A percentile compares a stretch with the other conserved stretches of the same genome.
These are phyloP conservation scores for Eulemur rufifrons DNA, from an alignment of 2,113 vertebrate species.

Conservation along the genomic window DNA sequence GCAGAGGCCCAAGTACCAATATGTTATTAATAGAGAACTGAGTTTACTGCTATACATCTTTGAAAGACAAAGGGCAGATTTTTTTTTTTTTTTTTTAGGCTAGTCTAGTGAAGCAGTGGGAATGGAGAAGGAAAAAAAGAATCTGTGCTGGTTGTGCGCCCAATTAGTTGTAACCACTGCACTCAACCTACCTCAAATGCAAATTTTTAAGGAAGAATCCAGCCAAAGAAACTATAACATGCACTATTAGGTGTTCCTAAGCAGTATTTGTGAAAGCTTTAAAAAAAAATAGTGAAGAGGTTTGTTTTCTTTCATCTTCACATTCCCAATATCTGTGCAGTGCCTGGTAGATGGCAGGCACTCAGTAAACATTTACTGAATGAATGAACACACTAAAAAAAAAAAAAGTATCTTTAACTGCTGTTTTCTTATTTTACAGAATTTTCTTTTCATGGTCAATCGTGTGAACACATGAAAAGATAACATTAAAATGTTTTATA, in stretches of 20 bases:
- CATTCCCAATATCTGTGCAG: neutral
- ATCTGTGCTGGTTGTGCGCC: too few species aligned
- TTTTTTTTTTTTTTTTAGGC: neutral
- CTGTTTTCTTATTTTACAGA: neutral
- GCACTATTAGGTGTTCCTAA: neutral
- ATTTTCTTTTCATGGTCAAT: neutral
- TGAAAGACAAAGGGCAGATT: conserved; percentile 33
- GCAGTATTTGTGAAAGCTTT: neutral
- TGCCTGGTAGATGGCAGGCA: neutral
- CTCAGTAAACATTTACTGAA: conserved; percentile 34
- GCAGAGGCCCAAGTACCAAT: neutral
- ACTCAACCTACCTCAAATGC: neutral
- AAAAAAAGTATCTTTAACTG: neutral
- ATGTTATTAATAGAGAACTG: neutral
- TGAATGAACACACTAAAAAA: neutral
- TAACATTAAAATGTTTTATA: conserved; percentile 15
- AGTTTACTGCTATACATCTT: neutral
- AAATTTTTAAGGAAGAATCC: neutral
- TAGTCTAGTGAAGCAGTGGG: too few species aligned
- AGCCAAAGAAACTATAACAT: conserved; percentile 10
- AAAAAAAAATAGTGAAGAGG: neutral
- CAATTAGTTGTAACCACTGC: too few species aligned
- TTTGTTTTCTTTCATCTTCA: neutral
- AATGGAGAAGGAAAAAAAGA: too few species aligned
- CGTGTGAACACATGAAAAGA: conserved; percentile 24